Evolutionary conservation across 2,888 invertebrate species (phyloP), one percentile per base, ranked within the genome.

Genomic region (Salticus scenicus): DNA sequence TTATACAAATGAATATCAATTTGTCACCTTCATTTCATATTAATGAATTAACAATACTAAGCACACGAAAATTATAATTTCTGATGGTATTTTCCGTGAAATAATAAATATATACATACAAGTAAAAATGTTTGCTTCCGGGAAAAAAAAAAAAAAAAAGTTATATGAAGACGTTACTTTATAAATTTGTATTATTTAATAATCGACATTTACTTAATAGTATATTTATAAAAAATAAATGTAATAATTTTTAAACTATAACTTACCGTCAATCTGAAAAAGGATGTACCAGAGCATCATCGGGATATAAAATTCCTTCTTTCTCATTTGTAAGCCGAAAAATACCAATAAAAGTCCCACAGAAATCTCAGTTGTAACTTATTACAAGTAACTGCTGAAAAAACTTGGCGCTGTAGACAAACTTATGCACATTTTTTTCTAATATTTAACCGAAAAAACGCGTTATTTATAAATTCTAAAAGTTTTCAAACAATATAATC

Each of bases 191-290:
- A n/a, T n/a, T n/a, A n/a, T n/a, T n/a, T n/a, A n/a, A n/a, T n/a
- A n/a, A n/a, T n/a, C n/a, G n/a, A n/a, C n/a, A n/a, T n/a, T n/a
- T n/a, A n/a, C n/a, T n/a, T n/a, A n/a, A n/a, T 37, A 37, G 37
- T 10, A 37, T 57, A 27, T 27, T 4, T 27, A 24, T 12, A 57
- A 63, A 63, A 63, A 63, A 63, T 7, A 8, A 20, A 1, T 27
- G 24, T 5, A 27, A 63, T 27, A 24, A 5, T 63, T 1, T 20
- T 10, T 24, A 27, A 63, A 63, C 12, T 10, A 24, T 63, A 41
- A 82, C 82, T 82, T 72, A 82, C 82, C 82, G 66, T 82, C 76
- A 17, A 82, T 76, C 10, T 82, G 71, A 51, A 76, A 41, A 28
- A 76, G 75, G 37, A 75, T 71, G 37, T 76, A 82, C 82, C 82